A percentile compares a stretch with the other conserved stretches of the same genome.
Evolutionary conservation across 2,888 invertebrate genomes (phyloP).

Genomic region (Monochamus alternatus): DNA sequence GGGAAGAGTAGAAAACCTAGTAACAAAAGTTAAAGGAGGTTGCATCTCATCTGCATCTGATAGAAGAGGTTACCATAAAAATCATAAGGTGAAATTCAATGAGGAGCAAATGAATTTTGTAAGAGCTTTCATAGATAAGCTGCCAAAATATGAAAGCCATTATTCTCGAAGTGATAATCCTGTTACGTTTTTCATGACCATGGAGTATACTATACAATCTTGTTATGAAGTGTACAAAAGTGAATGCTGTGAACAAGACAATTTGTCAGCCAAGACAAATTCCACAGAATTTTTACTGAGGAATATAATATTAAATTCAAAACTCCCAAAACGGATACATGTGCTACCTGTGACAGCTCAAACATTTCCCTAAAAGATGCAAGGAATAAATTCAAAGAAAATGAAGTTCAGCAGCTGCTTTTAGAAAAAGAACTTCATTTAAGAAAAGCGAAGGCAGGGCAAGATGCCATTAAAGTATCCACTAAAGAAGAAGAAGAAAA

Average conservation of each 20-base stretch:
- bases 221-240: background rate
- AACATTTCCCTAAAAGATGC: background rate
- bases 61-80: conserved; percentile 30
- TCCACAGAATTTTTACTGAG: background rate
- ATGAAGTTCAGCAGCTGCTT: background rate
- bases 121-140: conserved; percentile 35
- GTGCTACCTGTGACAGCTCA: background rate
- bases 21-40: conserved; percentile 13
- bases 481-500: conserved; percentile 32
- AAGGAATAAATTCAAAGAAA: background rate
- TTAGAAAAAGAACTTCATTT: background rate
- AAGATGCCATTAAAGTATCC: conserved; percentile 27
- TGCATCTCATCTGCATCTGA: conserved; percentile 15
- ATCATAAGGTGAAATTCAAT: conserved; percentile 33
- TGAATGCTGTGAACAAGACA: background rate
- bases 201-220: too few species aligned
- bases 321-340: background rate
- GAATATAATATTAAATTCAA: background rate
- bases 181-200: too few species aligned
- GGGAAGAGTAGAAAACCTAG: conserved; percentile 31
- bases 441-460: conserved; percentile 23
- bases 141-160: conserved; percentile 44
- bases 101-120: conserved; percentile 24
- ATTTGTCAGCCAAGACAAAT: background rate
- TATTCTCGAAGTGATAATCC: conserved; percentile 40